Evolutionary conservation across 2,888 invertebrate genomes (phyloP).

Genomic region (Tholera decimalis): DNA sequence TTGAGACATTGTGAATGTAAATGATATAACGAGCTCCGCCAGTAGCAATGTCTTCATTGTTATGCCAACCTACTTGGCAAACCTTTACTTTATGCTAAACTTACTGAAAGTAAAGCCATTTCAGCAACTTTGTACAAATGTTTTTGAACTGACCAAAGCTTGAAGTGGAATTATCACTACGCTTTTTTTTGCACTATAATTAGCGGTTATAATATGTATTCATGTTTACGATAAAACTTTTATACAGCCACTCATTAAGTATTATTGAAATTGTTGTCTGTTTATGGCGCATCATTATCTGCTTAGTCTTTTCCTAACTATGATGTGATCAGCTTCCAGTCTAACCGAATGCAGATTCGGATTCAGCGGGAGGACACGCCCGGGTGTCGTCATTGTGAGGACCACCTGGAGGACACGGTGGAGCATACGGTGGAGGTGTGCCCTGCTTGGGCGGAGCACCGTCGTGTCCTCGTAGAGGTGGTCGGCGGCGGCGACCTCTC

Average conservation of each 20-base stretch:
- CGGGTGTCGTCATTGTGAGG: too few relatives aligned
- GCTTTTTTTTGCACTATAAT: constrained; percentile 15
- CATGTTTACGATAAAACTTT: neutral
- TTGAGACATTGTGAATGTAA: constrained; percentile 73
- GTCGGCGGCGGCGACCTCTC: too few relatives aligned
- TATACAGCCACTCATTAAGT: constrained; percentile 3
- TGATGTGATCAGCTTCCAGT: too few relatives aligned
- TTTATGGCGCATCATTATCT: too few relatives aligned
- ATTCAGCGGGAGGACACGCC: too few relatives aligned
- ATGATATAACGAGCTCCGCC: constrained; percentile 72
- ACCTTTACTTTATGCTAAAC: constrained; percentile 77
- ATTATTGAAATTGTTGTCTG: neutral
- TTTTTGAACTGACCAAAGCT: constrained; percentile 53
- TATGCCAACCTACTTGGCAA: constrained; percentile 84
- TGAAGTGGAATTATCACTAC: constrained; percentile 26
- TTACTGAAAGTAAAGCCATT: constrained; percentile 70
- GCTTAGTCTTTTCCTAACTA: too few relatives aligned
- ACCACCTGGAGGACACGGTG: too few relatives aligned
- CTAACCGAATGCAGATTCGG: too few relatives aligned
- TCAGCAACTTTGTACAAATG: constrained; percentile 63
- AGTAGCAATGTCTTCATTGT: constrained; percentile 67
- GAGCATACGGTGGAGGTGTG: too few relatives aligned
- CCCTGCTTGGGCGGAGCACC: too few relatives aligned
- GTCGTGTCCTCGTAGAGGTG: too few relatives aligned
- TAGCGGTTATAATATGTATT: constrained; percentile 1